Conservation (phyloP, 2,888 invertebrate genomes). For the Philaethria dido region DNA sequence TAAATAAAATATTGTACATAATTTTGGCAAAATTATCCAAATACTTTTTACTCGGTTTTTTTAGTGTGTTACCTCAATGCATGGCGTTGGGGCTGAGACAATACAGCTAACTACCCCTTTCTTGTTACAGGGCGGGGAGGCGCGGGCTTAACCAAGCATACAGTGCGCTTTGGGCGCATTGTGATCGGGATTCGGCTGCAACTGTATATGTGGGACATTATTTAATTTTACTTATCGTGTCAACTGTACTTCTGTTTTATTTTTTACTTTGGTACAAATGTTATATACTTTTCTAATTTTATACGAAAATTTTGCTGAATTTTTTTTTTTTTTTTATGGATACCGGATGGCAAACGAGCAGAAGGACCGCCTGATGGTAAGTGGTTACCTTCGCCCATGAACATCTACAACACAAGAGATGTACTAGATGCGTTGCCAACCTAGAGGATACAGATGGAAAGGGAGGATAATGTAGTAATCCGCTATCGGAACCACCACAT, state of each 20-base stretch:
- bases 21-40: background rate
- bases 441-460: too few species aligned
- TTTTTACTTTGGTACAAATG: background rate
- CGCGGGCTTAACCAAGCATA: conserved; percentile 82
- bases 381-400: too few species aligned
- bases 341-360: too few species aligned
- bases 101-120: conserved; percentile 83
- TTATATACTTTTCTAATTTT: too few species aligned
- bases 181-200: conserved; percentile 55
- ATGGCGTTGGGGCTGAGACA: conserved; percentile 71
- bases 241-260: conserved; percentile 9
- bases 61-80: conserved; percentile 49
- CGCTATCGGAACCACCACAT: too few species aligned
- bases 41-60: conserved; percentile 59
- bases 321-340: too few species aligned
- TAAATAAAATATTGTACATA: too few species aligned
- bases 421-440: too few species aligned
- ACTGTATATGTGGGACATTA: conserved; percentile 29
- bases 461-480: too few species aligned
- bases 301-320: too few species aligned
- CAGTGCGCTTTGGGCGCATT: conserved; percentile 74
- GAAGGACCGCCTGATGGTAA: too few species aligned
- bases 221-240: conserved; percentile 27
- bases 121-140: conserved; percentile 72
- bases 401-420: too few species aligned